Percentiles rank a stretch among this genome's conserved stretches.
Conservation (phyloP, 2,888 invertebrate genomes). For the Artemia sinica region DNA sequence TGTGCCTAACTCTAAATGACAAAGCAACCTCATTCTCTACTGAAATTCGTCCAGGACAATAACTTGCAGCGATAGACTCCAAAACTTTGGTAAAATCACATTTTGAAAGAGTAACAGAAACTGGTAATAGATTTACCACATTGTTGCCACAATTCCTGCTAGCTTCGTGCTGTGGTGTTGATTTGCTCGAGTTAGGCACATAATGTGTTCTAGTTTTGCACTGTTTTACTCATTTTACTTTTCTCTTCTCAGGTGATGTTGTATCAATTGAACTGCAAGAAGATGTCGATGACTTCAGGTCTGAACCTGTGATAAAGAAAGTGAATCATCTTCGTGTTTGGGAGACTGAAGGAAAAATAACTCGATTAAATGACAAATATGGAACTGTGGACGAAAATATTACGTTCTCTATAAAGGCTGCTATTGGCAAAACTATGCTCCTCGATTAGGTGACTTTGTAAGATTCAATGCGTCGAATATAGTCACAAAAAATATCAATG, state of each 20-base stretch:
- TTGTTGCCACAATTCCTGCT: too few relatives aligned
- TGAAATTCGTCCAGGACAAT: too few relatives aligned
- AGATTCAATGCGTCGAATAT: constrained; percentile 38
- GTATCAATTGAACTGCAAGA: constrained; percentile 1
- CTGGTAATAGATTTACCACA: too few relatives aligned
- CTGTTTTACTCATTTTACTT: not conserved
- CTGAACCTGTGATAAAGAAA: not conserved
- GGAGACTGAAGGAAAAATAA: constrained; percentile 21
- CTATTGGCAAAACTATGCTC: constrained; percentile 32
- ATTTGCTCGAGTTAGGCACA: too few relatives aligned
- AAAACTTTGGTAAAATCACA: too few relatives aligned
- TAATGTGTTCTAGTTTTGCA: too few relatives aligned
- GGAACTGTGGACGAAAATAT: constrained; percentile 43
- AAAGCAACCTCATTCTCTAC: too few relatives aligned
- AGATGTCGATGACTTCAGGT: constrained; percentile 4
- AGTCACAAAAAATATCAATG: constrained; percentile 42
- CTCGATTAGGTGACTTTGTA: constrained; percentile 42
- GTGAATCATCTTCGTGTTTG: constrained; percentile 19
- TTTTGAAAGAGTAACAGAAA: too few relatives aligned
- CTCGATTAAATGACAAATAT: constrained; percentile 25
- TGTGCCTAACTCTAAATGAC: too few relatives aligned
- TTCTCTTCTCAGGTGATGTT: not conserved
- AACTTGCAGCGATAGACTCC: too few relatives aligned
- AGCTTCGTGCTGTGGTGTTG: too few relatives aligned
- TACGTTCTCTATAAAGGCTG: constrained; percentile 40